Conservation (phyloP, 2,113 vertebrate species). For the Pipa parva region DNA sequence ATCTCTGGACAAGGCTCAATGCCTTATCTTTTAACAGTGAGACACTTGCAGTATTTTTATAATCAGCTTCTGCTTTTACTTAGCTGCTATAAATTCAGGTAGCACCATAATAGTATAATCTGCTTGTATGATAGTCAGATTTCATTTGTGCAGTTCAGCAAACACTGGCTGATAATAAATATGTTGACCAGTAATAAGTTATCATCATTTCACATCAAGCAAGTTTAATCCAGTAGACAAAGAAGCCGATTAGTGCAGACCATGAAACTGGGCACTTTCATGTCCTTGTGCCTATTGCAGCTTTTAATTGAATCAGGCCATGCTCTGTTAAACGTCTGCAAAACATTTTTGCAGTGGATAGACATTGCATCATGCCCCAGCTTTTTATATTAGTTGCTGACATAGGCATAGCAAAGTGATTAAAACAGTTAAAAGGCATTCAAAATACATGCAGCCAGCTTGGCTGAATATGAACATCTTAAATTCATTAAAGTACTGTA, state of each 20-base stretch:
- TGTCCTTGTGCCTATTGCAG: conserved; percentile 28
- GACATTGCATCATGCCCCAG: conserved; percentile 31
- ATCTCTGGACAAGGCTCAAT: too few relatives aligned
- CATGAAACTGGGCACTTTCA: conserved; percentile 27
- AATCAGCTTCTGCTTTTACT: too few relatives aligned
- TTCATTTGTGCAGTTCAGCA: neutral
- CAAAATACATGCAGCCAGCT: conserved; percentile 11
- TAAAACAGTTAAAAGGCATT: conserved; percentile 20
- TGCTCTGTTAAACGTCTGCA: conserved; percentile 23
- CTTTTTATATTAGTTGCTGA: conserved; percentile 28
- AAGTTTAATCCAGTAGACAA: conserved; percentile 33
- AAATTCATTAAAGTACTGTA: neutral
- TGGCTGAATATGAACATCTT: conserved; percentile 13
- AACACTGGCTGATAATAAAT: neutral
- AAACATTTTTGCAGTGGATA: conserved; percentile 31
- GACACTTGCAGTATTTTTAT: too few relatives aligned
- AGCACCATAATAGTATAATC: too few relatives aligned
- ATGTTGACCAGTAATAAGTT: conserved; percentile 24
- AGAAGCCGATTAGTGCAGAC: conserved; percentile 30
- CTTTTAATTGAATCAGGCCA: conserved; percentile 20
- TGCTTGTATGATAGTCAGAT: too few relatives aligned
- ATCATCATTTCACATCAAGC: conserved; percentile 15
- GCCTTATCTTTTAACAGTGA: too few relatives aligned
- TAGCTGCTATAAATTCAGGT: too few relatives aligned
- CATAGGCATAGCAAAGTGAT: conserved; percentile 26